Conservation (phyloP, 2,113 vertebrate genomes). For the Brevimyrus niger region DNA sequence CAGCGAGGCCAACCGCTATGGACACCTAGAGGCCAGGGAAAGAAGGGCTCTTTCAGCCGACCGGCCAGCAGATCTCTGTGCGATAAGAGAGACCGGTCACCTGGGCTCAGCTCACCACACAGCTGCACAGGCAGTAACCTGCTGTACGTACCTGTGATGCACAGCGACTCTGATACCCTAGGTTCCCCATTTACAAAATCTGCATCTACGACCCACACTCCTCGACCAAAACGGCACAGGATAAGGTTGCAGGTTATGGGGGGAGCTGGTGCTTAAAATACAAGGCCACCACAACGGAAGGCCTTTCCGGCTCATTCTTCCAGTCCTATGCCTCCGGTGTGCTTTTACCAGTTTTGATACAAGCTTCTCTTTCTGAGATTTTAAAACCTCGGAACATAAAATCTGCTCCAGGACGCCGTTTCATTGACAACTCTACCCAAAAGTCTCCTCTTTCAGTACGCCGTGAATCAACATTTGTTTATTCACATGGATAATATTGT, state of each 20-base stretch:
- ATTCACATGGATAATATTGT: neutral
- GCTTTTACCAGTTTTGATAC: neutral
- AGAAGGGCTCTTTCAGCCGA: neutral
- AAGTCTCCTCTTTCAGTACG: neutral
- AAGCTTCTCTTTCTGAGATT: neutral
- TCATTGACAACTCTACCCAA: neutral
- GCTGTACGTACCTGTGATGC: neutral
- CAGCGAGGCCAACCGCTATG: slow-evolving; percentile 83
- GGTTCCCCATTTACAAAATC: neutral
- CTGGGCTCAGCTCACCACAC: neutral
- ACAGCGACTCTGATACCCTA: neutral
- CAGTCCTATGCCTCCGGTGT: neutral
- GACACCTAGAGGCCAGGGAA: slow-evolving; percentile 65
- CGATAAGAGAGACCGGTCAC: neutral
- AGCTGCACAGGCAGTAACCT: neutral
- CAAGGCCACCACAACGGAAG: neutral
- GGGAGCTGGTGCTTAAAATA: neutral
- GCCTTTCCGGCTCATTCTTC: neutral
- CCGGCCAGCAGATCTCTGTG: neutral
- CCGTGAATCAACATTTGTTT: neutral
- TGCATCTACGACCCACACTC: neutral
- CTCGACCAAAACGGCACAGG: neutral
- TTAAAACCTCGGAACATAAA: neutral
- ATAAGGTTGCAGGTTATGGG: neutral
- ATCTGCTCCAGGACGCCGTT: neutral